Evolutionary conservation across 2,888 invertebrate species (phyloP), one percentile per base, ranked within the genome.

Genomic region (Craniophora ligustri): DNA sequence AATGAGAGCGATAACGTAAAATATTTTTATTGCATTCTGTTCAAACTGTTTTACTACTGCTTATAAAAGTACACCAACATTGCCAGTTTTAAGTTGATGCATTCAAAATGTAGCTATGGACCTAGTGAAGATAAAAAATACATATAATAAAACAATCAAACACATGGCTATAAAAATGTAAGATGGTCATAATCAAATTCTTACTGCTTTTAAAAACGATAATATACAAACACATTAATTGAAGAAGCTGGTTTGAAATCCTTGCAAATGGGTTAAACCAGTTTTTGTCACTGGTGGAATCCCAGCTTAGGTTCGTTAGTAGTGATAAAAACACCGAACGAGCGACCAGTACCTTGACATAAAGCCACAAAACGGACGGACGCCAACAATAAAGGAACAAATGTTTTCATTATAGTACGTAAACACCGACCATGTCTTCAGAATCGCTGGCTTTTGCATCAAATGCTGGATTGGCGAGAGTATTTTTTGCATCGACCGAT

Each of bases 1-100:
- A 68, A 67, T 62, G 67, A 61, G 47, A 55, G 47, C 75, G 71
- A 78, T 73, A 78, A 56, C 68, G 67, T n/a, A 75, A 78, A 78
- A 68, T 71, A 76, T 72, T 72, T 72, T 68, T 60, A 75, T 63
- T 68, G 62, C 63, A 68, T 68, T 70, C 60, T 59, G 74, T 67
- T 72, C 45, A 75, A 70, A 62, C 62, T 47, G 15, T 57, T 72
- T 68, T 71, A 72, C 58, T 70, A 62, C 60, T 66, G 58, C 55
- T 50, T 54, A 58, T 68, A 70, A 65, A 67, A 63, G 46, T 47
- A 53, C 40, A 15, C 36, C 15, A 35, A 38, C 21, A 34, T 44
- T 56, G 30, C 38, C 23, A 32, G 55, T 50, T 53, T 26, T n/a
- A 26, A n/a, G n/a, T 26, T 26, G 26, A 26, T n/a, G n/a, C n/a